phyloP scores from a whole-genome alignment of 2,888 invertebrate genomes.

The Athrips mouffetella region DNA sequence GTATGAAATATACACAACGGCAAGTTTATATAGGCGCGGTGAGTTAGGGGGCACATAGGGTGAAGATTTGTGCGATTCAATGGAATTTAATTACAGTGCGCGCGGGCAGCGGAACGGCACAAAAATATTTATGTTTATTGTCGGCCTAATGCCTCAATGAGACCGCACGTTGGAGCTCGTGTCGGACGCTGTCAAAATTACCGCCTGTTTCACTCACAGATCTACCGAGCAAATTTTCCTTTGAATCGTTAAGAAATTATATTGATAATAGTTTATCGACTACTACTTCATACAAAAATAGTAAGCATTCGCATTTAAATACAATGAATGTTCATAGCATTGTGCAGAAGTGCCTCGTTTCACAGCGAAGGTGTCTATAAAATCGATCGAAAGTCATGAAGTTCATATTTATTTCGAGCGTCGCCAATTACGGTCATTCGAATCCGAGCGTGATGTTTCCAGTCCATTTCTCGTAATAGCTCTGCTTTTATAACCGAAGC shows the following conservation, averaged over 20 bases:
- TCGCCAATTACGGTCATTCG: slow-evolving; percentile 66
- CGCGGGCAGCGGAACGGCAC: slow-evolving; percentile 64
- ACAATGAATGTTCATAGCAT: no score
- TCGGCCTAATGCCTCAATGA: slow-evolving; percentile 62
- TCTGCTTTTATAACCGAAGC: slow-evolving; percentile 70
- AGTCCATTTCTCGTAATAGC: slow-evolving; percentile 72
- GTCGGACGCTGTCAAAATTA: slow-evolving; percentile 7
- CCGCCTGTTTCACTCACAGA: neutral
- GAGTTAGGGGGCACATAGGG: slow-evolving; percentile 43
- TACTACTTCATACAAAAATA: no score
- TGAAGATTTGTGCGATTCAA: slow-evolving; percentile 73
- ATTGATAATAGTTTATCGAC: no score
- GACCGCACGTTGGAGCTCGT: slow-evolving; percentile 48
- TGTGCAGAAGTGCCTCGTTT: neutral
- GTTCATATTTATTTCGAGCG: slow-evolving; percentile 47
- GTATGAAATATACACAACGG: neutral
- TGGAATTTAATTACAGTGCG: slow-evolving; percentile 74
- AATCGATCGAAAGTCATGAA: slow-evolving; percentile 38
- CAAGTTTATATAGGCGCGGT: slow-evolving; percentile 25
- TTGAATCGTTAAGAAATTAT: no score
- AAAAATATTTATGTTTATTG: slow-evolving; percentile 78
- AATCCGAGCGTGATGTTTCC: slow-evolving; percentile 69
- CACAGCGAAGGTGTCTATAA: slow-evolving; percentile 9
- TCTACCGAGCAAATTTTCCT: no score
- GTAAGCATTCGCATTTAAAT: no score